A percentile compares a stretch with the other conserved stretches of the same genome.
Evolutionary conservation across 2,113 vertebrate species (phyloP).

Genomic region (Chlorocebus sabaeus): DNA sequence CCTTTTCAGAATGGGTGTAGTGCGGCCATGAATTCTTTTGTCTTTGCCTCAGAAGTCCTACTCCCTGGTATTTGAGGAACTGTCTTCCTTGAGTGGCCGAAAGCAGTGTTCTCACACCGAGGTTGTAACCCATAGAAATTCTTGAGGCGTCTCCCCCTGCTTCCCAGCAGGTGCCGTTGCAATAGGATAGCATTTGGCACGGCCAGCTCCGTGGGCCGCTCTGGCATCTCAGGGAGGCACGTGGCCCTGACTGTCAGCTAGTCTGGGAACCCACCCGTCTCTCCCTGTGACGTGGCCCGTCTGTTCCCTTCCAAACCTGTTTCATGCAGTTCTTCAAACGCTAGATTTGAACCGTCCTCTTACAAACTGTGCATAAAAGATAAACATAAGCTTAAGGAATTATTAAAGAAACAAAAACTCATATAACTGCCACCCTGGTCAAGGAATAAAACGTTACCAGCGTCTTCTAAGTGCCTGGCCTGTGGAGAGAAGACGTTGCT

Average conservation of each 20-base stretch:
- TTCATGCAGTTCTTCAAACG: not conserved
- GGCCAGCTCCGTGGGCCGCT: not conserved
- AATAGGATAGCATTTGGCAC: not conserved
- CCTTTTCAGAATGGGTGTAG: not conserved
- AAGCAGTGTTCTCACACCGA: not conserved
- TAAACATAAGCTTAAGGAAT: not conserved
- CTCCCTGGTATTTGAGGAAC: not conserved
- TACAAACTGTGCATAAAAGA: not conserved
- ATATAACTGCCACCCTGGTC: not conserved
- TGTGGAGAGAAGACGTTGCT: not conserved
- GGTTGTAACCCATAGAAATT: not conserved
- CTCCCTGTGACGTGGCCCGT: not conserved
- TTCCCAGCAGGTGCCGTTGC: not conserved
- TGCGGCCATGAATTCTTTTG: not conserved
- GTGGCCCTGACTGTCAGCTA: not conserved
- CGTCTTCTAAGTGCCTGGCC: not conserved
- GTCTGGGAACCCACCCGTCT: too few relatives aligned
- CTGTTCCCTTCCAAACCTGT: not conserved
- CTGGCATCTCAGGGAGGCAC: not conserved
- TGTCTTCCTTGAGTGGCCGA: not conserved
- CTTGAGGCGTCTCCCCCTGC: not conserved
- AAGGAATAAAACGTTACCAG: not conserved
- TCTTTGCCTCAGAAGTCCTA: not conserved
- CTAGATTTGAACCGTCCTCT: not conserved
- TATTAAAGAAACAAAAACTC: not conserved